Evolutionary conservation across 2,888 invertebrate species (phyloP), one percentile per base, ranked within the genome.

Genomic region (Tetrapedia diversipes): DNA sequence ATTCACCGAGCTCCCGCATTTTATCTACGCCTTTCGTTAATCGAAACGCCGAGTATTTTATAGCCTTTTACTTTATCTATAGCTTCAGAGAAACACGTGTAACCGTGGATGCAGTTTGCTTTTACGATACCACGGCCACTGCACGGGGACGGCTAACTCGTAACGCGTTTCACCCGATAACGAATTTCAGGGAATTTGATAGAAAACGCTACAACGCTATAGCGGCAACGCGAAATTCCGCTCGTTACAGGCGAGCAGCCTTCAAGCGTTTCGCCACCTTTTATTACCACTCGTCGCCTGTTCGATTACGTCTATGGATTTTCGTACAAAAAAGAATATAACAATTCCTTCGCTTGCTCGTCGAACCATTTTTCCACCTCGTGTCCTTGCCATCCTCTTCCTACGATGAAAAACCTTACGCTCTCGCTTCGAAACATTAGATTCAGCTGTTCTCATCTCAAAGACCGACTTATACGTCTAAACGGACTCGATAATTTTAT

Each of bases 401-500:
- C 79, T 22, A 45, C 63, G 49, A 53, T n/a, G n/a, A n/a, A n/a
- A n/a, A n/a, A n/a, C n/a, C 41, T 73, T 45, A 45, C 57, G 73
- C 51, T 85, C 81, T 84, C 81, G 75, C 68, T 63, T 22, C 47
- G 29, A 66, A 61, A 41, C 69, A 75, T 59, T 69, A 61, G 79
- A 81, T 82, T 77, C 83, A 84, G 86, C 81, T 77, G 65, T 74
- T 75, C 81, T 77, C 64, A 45, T 56, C 79, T 74, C 84, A 83
- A 83, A 79, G 83, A 81, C 88, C 88, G 32, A 88, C 86, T 88
- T 88, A 87, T 86, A 88, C 82, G 66, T 76, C 80, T 83, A 87
- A 88, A 88, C 86, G 88, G 88, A 86, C 80, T 83, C 77, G 86
- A 88, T 88, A 87, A 88, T 88, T 88, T 88, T 85, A 81, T 87